These are phyloP conservation scores for Sebastes flavidus DNA, from an alignment of 2,797 vertebrate genomes.

Conservation along the genomic window DNA sequence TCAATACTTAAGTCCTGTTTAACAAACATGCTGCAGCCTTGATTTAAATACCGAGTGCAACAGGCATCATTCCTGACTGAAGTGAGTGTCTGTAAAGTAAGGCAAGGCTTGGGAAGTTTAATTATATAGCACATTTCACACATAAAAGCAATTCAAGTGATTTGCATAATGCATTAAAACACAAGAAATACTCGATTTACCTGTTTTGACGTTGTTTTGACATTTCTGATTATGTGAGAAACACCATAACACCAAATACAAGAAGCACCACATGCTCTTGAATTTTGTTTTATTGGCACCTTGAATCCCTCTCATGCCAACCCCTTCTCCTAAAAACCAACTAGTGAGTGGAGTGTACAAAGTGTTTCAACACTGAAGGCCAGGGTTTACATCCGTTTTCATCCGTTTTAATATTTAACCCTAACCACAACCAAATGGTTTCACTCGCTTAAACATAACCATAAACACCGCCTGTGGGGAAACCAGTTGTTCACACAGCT, in stretches of 20 bases:
- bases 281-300: background rate
- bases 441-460: background rate
- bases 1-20: slow-evolving; percentile 9
- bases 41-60: background rate
- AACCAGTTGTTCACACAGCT: slow-evolving; percentile 7
- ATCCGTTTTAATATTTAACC: background rate
- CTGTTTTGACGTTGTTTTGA: background rate
- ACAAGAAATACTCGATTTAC: background rate
- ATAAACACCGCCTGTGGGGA: background rate
- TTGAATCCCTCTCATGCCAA: slow-evolving; percentile 3
- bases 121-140: background rate
- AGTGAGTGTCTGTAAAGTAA: background rate
- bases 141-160: background rate
- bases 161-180: background rate
- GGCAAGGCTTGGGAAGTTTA: background rate
- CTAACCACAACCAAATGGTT: background rate
- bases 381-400: background rate
- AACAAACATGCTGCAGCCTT: slow-evolving; percentile 6
- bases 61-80: background rate
- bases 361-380: background rate
- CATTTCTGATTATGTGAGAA: background rate
- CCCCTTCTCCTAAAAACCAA: background rate
- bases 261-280: background rate
- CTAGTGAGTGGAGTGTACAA: background rate
- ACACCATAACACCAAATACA: slow-evolving; percentile 21